phyloP scores from a whole-genome alignment of 2,797 vertebrate species.

The Natrix natrix region DNA sequence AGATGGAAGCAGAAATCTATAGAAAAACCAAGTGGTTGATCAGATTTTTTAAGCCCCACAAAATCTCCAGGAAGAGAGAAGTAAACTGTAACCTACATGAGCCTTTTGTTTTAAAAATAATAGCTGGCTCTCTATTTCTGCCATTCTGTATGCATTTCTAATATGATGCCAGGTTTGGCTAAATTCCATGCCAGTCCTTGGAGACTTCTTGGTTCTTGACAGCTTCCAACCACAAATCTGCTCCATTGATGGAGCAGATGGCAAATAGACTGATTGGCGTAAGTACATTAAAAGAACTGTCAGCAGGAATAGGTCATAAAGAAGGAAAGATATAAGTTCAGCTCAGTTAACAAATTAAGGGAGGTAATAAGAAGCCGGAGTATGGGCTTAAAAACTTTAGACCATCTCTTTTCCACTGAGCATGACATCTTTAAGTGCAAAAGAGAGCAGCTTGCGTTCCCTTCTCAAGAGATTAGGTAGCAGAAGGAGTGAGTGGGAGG shows the following conservation, averaged over 20 bases:
- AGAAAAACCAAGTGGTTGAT: neutral
- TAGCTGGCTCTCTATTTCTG: neutral
- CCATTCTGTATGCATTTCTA: neutral
- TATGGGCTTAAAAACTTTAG: constrained; percentile 11
- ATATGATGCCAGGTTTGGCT: neutral
- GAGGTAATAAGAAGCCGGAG: neutral
- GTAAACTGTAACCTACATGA: neutral
- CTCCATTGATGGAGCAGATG: neutral
- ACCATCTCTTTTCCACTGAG: neutral
- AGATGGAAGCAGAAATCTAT: neutral
- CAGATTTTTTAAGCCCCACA: neutral
- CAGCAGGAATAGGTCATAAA: neutral
- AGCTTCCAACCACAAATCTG: neutral
- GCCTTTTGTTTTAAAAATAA: neutral
- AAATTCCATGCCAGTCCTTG: neutral
- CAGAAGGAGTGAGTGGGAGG: constrained; percentile 21
- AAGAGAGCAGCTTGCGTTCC: constrained; percentile 23
- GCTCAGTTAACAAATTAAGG: neutral
- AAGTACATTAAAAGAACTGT: neutral
- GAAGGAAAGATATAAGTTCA: neutral
- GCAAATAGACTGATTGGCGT: neutral
- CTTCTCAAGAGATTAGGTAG: constrained; percentile 3
- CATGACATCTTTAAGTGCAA: constrained; percentile 16
- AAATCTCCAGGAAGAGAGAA: neutral
- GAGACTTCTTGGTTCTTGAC: neutral